Evolutionary conservation across 2,113 vertebrate species (phyloP), one percentile per base, ranked within the genome.

Genomic region (Orcinus orca): DNA sequence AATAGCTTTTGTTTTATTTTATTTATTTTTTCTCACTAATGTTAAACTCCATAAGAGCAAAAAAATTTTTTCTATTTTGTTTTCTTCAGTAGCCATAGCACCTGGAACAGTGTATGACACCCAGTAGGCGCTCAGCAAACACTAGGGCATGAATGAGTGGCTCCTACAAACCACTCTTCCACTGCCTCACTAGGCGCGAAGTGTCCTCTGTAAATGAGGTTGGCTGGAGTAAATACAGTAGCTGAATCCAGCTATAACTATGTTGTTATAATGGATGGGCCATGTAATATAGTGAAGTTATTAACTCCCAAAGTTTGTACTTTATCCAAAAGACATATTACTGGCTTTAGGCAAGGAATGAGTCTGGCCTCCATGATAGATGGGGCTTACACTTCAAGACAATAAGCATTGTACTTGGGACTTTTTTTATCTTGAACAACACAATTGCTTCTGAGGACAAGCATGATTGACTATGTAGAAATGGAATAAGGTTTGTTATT

Each of bases 251-350:
- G 41, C 33, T 71, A 41, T n/a, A 80, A 53, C 86, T 58, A 0
- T 81, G 38, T 80, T 81, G 38, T 84, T 86, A 47, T 60, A 95
- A 89, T 91, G 86, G 31, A 77, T 84, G 65, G 67, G 12, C 26
- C 71, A 33, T 36, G 60, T 21, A 18, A 44, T 33, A 23, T 70
- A 88, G 84, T 85, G 31, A 74, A 71, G 25, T 86, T 79, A 95
- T 88, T 93, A 89, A 82, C 81, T 86, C 47, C 33, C 26, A 29
- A 82, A 85, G 47, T 67, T 80, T 55, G 36, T 73, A 29, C 55
- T 97, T 96, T 85, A 85, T 94, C 65, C 55, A 60, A 80, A 91
- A 94, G 95, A 95, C 31, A 4, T 86, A 92, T 91, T 82, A 71
- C 71, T 94, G 41, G 65, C 85, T 96, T 38, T 85, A 60, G 97